Percentiles rank a stretch among this genome's conserved stretches.
phyloP scores from a whole-genome alignment of 2,888 invertebrate genomes.

The Epinotia demarniana region DNA sequence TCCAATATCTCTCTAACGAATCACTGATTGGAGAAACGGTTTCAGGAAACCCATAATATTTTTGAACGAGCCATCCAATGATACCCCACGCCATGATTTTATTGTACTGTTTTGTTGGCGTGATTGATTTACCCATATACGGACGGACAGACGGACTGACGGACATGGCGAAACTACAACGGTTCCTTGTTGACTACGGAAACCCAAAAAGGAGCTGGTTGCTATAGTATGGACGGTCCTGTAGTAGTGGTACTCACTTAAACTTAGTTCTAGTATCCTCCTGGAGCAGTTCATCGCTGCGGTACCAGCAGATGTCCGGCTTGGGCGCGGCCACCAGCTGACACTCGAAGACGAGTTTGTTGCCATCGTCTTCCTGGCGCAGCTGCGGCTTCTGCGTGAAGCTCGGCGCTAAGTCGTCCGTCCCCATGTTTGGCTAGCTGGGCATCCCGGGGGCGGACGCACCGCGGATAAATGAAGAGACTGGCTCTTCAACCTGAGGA shows the following conservation, averaged over 20 bases:
- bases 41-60: no score
- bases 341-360: slow-evolving; percentile 97
- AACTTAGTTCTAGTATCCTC: slow-evolving; percentile 95
- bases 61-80: no score
- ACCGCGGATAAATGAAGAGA: slow-evolving; percentile 52
- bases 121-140: no score
- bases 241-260: slow-evolving; percentile 75
- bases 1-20: no score
- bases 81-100: no score
- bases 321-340: slow-evolving; percentile 94
- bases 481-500: slow-evolving; percentile 59
- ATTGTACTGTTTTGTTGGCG: no score
- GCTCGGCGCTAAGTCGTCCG: slow-evolving; percentile 98
- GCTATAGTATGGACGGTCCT: slow-evolving; percentile 87
- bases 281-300: slow-evolving; percentile 92
- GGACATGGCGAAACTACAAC: no score
- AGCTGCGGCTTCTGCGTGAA: slow-evolving; percentile 99
- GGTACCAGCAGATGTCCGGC: slow-evolving; percentile 96
- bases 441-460: slow-evolving; percentile 72
- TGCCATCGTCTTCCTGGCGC: slow-evolving; percentile 98
- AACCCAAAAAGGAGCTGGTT: no score
- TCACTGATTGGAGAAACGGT: no score
- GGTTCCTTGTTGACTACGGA: no score
- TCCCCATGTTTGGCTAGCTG: slow-evolving; percentile 86
- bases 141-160: no score